Evolutionary conservation across 37 sponge, comb jelly and placozoan genomes (phyloP), one percentile per base, ranked within the genome.

Genomic region (Diacarnus erythraeanus): DNA sequence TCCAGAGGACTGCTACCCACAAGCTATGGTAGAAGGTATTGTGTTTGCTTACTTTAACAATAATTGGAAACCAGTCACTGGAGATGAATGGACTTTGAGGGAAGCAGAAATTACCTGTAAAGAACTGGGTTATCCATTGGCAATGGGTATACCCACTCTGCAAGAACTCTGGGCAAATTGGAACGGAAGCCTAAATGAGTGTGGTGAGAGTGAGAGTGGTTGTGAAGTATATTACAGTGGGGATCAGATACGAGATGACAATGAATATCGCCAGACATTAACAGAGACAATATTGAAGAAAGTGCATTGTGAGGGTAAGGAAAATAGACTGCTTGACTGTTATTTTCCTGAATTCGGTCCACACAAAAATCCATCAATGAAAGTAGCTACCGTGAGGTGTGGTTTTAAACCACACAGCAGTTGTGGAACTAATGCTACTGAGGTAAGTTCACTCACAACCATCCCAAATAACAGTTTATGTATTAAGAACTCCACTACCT

Each of bases 111-210:
- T 89, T n/a, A 83, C 78, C 5, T 93, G 94, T 56, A 84, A 80
- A n/a, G 73, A 89, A 73, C 71, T 93, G 21, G 94, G 94, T 0
- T 93, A 86, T 43, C 94, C 94, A 29, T 22, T 70, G 18, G 82
- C 86, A 20, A 26, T 77, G 26, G 60, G 59, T 15, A 38, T 61
- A 0, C 92, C 84, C 2, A 66, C 66, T 1, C 36, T 79, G 29
- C 38, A 40, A 0, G 73, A 80, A 29, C 75, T 90, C 10, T 82
- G 83, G 83, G 18, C 66, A 2, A 82, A 82, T 43, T 82, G 74
- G 75, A 21, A 82, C 34, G 75, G 75, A n/a, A n/a, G n/a, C n/a
- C n/a, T n/a, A n/a, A n/a, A n/a, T 8, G 27, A 23, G 54, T 31
- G 21, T 37, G 29, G 33, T 4, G 5, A 54, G 57, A 54, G 3